phyloP scores from a whole-genome alignment of 2,113 vertebrate species.

The Pavo muticus region DNA sequence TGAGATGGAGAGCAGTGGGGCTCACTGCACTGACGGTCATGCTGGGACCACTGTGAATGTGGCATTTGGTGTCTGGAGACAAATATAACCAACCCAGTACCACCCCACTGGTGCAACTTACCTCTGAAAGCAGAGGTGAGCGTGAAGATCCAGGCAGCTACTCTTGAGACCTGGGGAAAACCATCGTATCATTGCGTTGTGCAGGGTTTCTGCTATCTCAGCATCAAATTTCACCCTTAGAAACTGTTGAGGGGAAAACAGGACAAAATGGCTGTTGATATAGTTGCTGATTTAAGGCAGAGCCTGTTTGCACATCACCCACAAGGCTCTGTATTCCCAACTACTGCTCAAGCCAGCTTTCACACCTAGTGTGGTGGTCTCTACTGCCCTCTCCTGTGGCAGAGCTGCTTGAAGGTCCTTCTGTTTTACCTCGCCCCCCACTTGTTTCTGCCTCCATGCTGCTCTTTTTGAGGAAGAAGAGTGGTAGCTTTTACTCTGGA shows the following conservation, averaged over 20 bases:
- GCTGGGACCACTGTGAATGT: not conserved
- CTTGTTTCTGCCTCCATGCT: not conserved
- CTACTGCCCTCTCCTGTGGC: not conserved
- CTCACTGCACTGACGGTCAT: accelerated
- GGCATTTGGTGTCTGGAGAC: not conserved
- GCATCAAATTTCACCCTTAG: not conserved
- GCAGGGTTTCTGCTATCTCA: not conserved
- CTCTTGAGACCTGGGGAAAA: not conserved
- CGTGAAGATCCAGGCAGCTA: not conserved
- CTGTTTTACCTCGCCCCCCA: not conserved
- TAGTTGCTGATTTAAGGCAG: not conserved
- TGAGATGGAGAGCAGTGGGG: not conserved
- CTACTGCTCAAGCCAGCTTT: not conserved
- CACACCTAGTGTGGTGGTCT: not conserved
- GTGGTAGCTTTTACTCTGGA: not conserved
- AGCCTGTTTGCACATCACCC: not conserved
- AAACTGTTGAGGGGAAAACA: not conserved
- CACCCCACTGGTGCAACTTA: not conserved
- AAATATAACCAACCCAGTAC: not conserved
- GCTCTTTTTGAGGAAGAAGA: not conserved
- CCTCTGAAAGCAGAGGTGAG: not conserved
- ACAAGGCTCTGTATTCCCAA: not conserved
- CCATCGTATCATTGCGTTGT: not conserved
- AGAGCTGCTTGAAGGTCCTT: not conserved
- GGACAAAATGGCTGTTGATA: not conserved